Evolutionary conservation across 2,797 vertebrate genomes (phyloP).

Genomic region (Takifugu ocellatus): DNA sequence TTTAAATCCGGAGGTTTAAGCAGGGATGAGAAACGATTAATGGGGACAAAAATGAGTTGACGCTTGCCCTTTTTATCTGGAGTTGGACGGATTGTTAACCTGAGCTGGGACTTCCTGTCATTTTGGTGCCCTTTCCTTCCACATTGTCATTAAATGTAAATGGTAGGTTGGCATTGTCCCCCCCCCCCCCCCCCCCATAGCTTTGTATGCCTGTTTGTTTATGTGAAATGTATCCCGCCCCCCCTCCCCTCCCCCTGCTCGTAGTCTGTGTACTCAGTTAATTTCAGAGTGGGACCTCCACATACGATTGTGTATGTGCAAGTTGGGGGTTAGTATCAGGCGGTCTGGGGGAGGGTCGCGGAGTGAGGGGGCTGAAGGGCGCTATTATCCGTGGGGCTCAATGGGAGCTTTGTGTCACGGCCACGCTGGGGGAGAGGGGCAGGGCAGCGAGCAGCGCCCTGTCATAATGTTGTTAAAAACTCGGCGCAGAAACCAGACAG

Average conservation of each 20-base stretch:
- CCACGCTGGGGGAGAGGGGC: constrained; percentile 33
- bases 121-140: constrained; percentile 56
- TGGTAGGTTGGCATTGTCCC: constrained; percentile 26
- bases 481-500: constrained; percentile 12
- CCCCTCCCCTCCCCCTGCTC: constrained; percentile 2
- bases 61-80: neutral
- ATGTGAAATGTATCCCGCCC: constrained; percentile 30
- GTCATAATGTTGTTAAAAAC: constrained; percentile 66
- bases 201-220: constrained; percentile 49
- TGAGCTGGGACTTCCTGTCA: constrained; percentile 52
- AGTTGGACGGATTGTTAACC: constrained; percentile 18
- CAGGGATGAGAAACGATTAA: neutral
- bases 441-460: constrained; percentile 40
- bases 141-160: constrained; percentile 18
- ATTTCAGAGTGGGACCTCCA: constrained; percentile 3
- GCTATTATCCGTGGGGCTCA: constrained; percentile 73
- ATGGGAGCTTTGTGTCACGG: constrained; percentile 71
- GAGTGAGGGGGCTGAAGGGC: constrained; percentile 62
- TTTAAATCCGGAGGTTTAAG: neutral
- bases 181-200: constrained; percentile 15
- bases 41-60: neutral
- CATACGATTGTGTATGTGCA: constrained; percentile 2
- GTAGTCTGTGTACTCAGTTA: constrained; percentile 2
- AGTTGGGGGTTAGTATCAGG: constrained; percentile 24
- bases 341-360: constrained; percentile 38